Evolutionary conservation across 1,140 invertebrate species (phyloP).

Genomic region (Ceratosolen fusciceps): DNA sequence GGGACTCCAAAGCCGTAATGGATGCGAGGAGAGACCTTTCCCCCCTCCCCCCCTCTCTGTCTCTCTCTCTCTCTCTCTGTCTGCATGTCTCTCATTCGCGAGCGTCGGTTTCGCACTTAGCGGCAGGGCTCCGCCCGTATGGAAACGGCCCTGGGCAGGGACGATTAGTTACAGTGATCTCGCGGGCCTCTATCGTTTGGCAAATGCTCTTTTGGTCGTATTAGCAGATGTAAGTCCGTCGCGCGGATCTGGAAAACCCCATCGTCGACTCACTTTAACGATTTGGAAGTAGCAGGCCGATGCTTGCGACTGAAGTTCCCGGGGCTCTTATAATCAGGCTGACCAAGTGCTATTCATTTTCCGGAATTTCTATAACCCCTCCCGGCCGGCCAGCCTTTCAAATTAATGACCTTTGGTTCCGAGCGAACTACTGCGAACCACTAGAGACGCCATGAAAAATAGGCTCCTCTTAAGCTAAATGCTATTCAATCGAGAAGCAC

Average conservation of each 20-base stretch:
- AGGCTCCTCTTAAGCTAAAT: neutral
- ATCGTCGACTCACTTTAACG: neutral
- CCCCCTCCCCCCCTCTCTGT: no score
- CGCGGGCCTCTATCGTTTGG: conserved; percentile 32
- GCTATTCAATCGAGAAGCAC: neutral
- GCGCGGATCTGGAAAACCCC: conserved; percentile 5
- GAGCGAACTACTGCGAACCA: no score
- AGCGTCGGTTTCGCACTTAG: neutral
- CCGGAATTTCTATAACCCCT: no score
- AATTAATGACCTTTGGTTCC: no score
- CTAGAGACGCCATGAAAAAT: neutral
- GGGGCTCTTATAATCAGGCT: no score
- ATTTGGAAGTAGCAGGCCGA: neutral
- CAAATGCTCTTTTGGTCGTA: conserved; percentile 23
- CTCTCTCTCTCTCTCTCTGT: no score
- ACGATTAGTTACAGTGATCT: conserved; percentile 53
- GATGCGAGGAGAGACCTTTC: conserved; percentile 1
- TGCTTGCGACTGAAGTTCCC: no score
- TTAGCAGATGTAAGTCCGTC: conserved; percentile 17
- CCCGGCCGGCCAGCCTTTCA: no score
- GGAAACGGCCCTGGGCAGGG: conserved; percentile 47
- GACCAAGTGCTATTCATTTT: no score
- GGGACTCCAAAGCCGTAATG: conserved; percentile 7
- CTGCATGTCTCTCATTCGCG: no score
- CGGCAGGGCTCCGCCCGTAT: conserved; percentile 49